Evolutionary conservation across 53 echinoderm and acorn worm genomes (phyloP).

Genomic region (Arbacia lixula): DNA sequence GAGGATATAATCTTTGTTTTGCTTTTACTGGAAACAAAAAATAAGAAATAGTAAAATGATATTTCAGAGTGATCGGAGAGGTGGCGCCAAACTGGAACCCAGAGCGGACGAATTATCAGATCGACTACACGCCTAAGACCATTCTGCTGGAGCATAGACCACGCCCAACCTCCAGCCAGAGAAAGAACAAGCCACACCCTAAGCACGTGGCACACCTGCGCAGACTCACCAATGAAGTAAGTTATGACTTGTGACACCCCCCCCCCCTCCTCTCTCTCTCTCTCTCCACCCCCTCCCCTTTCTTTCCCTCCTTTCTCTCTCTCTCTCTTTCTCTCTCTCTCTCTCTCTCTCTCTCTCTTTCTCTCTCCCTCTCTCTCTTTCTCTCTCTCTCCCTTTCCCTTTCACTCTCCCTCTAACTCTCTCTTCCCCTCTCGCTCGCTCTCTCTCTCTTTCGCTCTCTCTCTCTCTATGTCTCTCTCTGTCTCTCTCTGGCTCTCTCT

Average conservation of each 20-base stretch:
- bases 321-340: not conserved
- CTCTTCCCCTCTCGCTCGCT: not conserved
- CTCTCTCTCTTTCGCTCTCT: not conserved
- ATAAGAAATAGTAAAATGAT: not conserved
- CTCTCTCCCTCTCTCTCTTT: not conserved
- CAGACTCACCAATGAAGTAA: slow-evolving; percentile 82
- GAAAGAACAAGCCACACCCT: slow-evolving; percentile 95
- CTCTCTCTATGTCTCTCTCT: not conserved
- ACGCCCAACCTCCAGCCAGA: slow-evolving; percentile 43
- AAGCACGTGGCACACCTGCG: slow-evolving; percentile 73
- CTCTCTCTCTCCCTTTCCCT: not conserved
- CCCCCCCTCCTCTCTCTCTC: not conserved
- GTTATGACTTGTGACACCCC: not conserved
- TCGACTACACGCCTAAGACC: slow-evolving; percentile 73
- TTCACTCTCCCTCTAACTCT: not conserved
- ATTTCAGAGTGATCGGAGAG: slow-evolving; percentile 7
- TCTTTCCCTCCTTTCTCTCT: no score
- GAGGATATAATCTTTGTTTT: not conserved
- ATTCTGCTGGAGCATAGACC: slow-evolving; percentile 23
- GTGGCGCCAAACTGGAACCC: not conserved
- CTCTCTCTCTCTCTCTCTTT: not conserved
- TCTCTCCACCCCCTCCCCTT: not conserved
- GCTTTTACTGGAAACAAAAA: not conserved
- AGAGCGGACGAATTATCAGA: slow-evolving; percentile 73
- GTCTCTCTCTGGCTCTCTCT: not conserved